These are phyloP conservation scores for Pithys albifrons DNA, from an alignment of 2,113 vertebrate species.

Conservation along the genomic window DNA sequence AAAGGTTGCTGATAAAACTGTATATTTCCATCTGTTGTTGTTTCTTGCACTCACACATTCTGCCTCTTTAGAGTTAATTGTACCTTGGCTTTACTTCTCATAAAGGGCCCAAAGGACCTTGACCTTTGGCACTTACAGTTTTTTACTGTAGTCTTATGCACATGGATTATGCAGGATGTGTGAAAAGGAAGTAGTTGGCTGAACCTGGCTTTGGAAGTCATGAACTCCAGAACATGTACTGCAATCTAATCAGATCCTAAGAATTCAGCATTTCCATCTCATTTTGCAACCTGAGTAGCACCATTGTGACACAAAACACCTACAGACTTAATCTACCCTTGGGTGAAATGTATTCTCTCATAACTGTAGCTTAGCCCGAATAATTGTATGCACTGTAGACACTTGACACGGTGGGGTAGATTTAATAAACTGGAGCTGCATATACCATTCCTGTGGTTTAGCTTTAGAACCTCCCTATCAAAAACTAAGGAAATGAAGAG, in stretches of 20 bases:
- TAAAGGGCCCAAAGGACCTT: slow-evolving; percentile 11
- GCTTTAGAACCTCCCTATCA: slow-evolving; percentile 56
- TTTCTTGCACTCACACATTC: not conserved
- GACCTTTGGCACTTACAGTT: slow-evolving; percentile 28
- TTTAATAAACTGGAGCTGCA: slow-evolving; percentile 64
- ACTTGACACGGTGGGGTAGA: not conserved
- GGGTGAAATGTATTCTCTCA: slow-evolving; percentile 59
- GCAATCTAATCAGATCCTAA: not conserved
- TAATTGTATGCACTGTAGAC: slow-evolving; percentile 8
- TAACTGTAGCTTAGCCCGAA: not conserved
- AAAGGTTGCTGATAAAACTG: not conserved
- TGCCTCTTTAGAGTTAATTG: slow-evolving; percentile 11
- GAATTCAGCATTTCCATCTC: slow-evolving; percentile 39
- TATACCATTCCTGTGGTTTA: slow-evolving; percentile 57
- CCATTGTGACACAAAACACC: slow-evolving; percentile 36
- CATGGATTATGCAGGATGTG: slow-evolving; percentile 27
- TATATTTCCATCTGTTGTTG: not conserved
- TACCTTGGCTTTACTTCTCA: slow-evolving; percentile 7
- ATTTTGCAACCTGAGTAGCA: slow-evolving; percentile 26
- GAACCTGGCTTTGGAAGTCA: slow-evolving; percentile 34
- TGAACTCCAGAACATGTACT: slow-evolving; percentile 14
- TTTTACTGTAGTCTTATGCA: slow-evolving; percentile 23
- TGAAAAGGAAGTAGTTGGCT: slow-evolving; percentile 43
- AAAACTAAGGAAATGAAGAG: slow-evolving; percentile 65
- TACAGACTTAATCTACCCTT: slow-evolving; percentile 57